A percentile compares a stretch with the other conserved stretches of the same genome.
These are phyloP conservation scores for Oikopleura albicans DNA, from an alignment of 23 tunicate genomes.

Conservation along the genomic window DNA sequence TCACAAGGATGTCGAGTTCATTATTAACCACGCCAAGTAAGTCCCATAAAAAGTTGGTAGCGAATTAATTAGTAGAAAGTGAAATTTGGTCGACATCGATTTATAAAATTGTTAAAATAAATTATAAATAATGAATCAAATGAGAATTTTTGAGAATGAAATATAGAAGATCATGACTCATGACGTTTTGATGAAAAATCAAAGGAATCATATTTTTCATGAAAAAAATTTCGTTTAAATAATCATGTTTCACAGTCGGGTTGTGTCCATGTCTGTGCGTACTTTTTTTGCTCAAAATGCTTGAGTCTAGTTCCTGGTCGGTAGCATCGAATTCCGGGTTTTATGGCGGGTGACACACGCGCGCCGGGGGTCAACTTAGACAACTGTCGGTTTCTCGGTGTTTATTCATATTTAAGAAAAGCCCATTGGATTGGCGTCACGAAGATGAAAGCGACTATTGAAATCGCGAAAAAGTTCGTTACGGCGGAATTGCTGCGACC, in stretches of 20 bases:
- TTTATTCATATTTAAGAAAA: background rate
- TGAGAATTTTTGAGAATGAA: too few relatives aligned
- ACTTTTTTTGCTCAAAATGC: too few relatives aligned
- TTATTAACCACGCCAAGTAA: background rate
- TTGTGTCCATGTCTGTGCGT: too few relatives aligned
- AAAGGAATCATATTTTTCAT: too few relatives aligned
- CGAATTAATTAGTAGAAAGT: background rate
- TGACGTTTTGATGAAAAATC: too few relatives aligned
- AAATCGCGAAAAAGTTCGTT: background rate
- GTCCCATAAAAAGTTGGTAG: background rate
- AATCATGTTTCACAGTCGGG: too few relatives aligned
- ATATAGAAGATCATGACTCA: too few relatives aligned
- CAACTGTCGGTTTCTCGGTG: background rate
- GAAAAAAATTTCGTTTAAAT: too few relatives aligned
- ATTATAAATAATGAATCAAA: background rate
- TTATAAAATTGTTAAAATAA: background rate
- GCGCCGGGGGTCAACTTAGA: too few relatives aligned
- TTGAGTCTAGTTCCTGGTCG: too few relatives aligned
- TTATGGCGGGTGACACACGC: too few relatives aligned
- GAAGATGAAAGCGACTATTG: background rate
- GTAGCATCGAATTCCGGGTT: too few relatives aligned
- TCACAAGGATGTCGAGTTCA: background rate
- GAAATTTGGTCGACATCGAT: background rate
- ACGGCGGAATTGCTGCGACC: background rate
- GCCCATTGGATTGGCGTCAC: background rate